These are phyloP conservation scores for Drosophila yakuba DNA, from an alignment of 1,140 invertebrate genomes.

Conservation along the genomic window DNA sequence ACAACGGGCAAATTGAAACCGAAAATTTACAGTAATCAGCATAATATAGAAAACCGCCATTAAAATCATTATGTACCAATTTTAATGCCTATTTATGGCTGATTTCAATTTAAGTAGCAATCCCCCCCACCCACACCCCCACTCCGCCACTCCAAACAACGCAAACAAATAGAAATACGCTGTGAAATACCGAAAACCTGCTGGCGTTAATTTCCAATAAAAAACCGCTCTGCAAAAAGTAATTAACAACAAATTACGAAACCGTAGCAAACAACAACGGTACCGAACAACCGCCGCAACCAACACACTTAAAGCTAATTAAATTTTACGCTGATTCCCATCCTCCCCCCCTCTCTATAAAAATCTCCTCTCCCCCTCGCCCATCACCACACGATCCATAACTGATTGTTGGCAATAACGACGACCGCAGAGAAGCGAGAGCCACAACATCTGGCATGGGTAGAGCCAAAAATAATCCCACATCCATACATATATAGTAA, in stretches of 20 bases:
- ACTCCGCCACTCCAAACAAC: background rate
- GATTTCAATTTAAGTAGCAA: slow-evolving; percentile 65
- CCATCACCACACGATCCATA: slow-evolving; percentile 8
- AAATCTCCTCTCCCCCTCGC: too few species aligned
- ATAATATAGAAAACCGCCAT: slow-evolving; percentile 42
- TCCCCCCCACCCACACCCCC: background rate
- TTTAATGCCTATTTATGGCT: slow-evolving; percentile 61
- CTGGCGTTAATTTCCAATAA: slow-evolving; percentile 76
- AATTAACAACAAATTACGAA: slow-evolving; percentile 78
- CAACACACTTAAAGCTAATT: slow-evolving; percentile 77
- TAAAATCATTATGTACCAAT: slow-evolving; percentile 47
- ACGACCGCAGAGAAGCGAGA: slow-evolving; percentile 24
- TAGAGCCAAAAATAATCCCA: slow-evolving; percentile 6
- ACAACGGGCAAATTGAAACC: slow-evolving; percentile 46
- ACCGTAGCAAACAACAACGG: slow-evolving; percentile 39
- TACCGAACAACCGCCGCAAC: slow-evolving; percentile 40
- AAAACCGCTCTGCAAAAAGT: slow-evolving; percentile 62
- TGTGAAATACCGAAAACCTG: slow-evolving; percentile 43
- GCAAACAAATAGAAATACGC: slow-evolving; percentile 34
- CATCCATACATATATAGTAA: slow-evolving; percentile 20
- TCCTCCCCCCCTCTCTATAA: background rate
- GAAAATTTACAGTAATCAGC: slow-evolving; percentile 46
- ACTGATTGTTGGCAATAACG: slow-evolving; percentile 47
- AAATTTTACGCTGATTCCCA: slow-evolving; percentile 52
- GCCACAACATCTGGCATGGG: slow-evolving; percentile 30